Evolutionary conservation across 2,797 vertebrate genomes (phyloP).

Genomic region (Heterohyrax brucei): DNA sequence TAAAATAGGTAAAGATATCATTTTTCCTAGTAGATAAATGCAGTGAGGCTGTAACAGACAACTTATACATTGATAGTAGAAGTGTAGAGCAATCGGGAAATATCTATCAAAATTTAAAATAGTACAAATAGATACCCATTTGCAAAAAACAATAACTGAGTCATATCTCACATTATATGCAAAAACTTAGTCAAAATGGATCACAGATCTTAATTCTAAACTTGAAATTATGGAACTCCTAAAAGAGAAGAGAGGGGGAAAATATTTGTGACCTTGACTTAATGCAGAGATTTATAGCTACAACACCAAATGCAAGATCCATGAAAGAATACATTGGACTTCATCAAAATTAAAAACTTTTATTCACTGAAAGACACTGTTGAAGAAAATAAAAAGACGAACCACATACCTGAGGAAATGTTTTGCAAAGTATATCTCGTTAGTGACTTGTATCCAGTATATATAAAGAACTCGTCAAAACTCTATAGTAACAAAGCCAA

Average conservation of each 20-base stretch:
- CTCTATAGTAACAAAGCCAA: background rate
- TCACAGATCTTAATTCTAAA: background rate
- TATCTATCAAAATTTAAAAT: background rate
- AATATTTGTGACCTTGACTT: too few species aligned
- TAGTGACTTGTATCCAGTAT: background rate
- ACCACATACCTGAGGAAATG: background rate
- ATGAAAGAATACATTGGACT: too few species aligned
- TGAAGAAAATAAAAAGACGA: conserved; percentile 17
- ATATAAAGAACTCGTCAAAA: conserved; percentile 13
- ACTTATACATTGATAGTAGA: background rate
- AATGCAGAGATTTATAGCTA: too few species aligned
- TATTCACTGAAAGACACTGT: background rate
- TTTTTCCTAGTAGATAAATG: conserved; percentile 18
- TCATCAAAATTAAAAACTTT: too few species aligned
- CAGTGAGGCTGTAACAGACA: background rate
- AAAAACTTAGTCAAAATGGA: background rate
- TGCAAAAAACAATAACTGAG: too few species aligned
- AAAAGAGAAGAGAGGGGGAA: background rate
- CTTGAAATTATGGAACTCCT: background rate
- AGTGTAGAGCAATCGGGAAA: background rate
- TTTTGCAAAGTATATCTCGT: background rate
- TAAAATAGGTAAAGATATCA: background rate
- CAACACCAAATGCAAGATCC: too few species aligned
- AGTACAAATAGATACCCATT: background rate
- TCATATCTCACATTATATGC: too few species aligned